Evolutionary conservation across 2,888 invertebrate species (phyloP), one percentile per base, ranked within the genome.

Genomic region (Operophtera brumata): DNA sequence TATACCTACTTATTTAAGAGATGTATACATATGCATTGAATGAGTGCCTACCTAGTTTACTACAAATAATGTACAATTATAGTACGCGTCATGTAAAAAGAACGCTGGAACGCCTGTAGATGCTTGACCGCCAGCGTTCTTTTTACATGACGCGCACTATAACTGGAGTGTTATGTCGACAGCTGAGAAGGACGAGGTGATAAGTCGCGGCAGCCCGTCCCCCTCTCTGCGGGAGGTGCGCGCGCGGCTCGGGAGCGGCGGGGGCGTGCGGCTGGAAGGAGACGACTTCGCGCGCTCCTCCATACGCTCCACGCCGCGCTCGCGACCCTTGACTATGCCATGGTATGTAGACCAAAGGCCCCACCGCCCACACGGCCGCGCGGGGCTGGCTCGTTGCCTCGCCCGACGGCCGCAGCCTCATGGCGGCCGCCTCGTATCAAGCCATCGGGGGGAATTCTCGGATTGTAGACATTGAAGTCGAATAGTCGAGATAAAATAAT

Each of bases 401-500:
- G 6, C 92, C 94, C 0, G 85, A 83, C 9, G 95, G 96, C 61
- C 67, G 75, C 2, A 90, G 89, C 0, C 60, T 78, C 0, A 84
- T 99, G 32, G 93, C 96, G 42, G 93, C 94, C 65, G 94, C 96
- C 6, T 93, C 96, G 0, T 92, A 94, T 6, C 91, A 92, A 64
- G 95, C 97, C 66, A 93, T 99, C 35, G 99, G 99, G 80, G 97
- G 97, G 73, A 96, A 97, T n/a, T n/a, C n/a, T n/a, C n/a, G n/a
- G n/a, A n/a, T n/a, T n/a, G n/a, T n/a, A n/a, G n/a, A n/a, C n/a
- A n/a, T n/a, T n/a, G n/a, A n/a, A n/a, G n/a, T n/a, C n/a, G n/a
- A n/a, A n/a, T n/a, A n/a, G n/a, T n/a, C n/a, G n/a, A n/a, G n/a
- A n/a, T n/a, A n/a, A n/a, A n/a, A n/a, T n/a, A n/a, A n/a, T n/a